Percentiles rank a stretch among this genome's conserved stretches.
These are phyloP conservation scores for Sminthurides bifidus DNA, from an alignment of 1,140 invertebrate genomes.

Conservation along the genomic window DNA sequence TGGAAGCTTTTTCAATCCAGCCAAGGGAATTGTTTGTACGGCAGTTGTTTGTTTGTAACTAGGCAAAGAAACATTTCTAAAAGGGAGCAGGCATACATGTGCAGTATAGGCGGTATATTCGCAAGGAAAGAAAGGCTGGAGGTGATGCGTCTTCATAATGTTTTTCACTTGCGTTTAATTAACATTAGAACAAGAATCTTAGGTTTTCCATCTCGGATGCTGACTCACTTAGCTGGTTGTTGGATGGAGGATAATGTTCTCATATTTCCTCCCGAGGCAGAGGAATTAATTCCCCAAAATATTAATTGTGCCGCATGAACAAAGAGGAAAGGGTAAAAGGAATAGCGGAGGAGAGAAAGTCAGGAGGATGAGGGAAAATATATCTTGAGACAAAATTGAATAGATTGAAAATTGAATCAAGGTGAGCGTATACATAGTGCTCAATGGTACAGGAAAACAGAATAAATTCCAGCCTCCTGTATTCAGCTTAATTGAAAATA, in stretches of 20 bases:
- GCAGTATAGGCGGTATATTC: no score
- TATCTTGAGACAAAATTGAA: slow-evolving; percentile 23
- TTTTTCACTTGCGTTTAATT: slow-evolving; percentile 14
- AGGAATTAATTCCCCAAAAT: slow-evolving; percentile 33
- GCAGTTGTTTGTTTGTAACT: no score
- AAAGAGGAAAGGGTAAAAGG: no score
- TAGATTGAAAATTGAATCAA: slow-evolving; percentile 29
- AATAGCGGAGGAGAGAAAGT: neutral
- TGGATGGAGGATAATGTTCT: slow-evolving; percentile 25
- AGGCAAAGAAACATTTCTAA: no score
- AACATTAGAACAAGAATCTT: slow-evolving; percentile 18
- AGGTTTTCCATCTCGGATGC: slow-evolving; percentile 2
- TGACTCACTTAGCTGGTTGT: neutral
- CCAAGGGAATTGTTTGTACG: no score
- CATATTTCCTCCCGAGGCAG: slow-evolving; percentile 31
- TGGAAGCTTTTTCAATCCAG: no score
- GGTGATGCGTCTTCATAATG: no score
- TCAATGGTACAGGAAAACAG: slow-evolving; percentile 24
- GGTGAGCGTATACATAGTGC: no score
- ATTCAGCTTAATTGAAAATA: slow-evolving; percentile 24
- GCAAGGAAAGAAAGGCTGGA: no score
- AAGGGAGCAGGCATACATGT: no score
- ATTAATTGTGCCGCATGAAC: slow-evolving; percentile 29
- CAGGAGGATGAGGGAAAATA: neutral
- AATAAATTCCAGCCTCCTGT: slow-evolving; percentile 19